These are phyloP conservation scores for Octomys mimax DNA, from an alignment of 2,797 vertebrate species.

Conservation along the genomic window DNA sequence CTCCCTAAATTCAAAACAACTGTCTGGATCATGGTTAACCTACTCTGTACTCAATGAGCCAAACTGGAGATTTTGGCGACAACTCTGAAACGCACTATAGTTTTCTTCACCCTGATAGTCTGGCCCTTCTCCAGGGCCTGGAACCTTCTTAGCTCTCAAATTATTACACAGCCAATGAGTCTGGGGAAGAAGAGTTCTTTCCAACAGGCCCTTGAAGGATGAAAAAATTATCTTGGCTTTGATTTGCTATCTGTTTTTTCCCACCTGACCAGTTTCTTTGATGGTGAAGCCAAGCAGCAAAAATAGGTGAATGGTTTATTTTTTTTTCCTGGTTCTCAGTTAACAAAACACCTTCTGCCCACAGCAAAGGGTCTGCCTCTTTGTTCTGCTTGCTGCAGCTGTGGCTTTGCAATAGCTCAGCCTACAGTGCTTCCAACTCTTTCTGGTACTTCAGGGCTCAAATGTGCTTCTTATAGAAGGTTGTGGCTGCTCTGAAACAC, in stretches of 20 bases:
- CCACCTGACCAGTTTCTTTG: neutral
- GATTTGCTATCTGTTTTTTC: neutral
- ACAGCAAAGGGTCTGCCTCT: neutral
- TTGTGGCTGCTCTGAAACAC: neutral
- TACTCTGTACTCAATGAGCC: no score
- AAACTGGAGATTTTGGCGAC: neutral
- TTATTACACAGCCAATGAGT: no score
- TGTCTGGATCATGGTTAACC: neutral
- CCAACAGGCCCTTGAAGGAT: neutral
- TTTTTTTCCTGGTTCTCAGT: neutral
- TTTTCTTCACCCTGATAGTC: rapidly evolving
- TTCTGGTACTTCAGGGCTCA: neutral
- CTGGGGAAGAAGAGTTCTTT: neutral
- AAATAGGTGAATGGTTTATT: neutral
- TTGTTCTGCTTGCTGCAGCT: neutral
- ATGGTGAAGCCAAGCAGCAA: neutral
- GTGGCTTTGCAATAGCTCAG: neutral
- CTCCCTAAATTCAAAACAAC: neutral
- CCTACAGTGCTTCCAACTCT: neutral
- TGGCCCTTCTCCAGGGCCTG: neutral
- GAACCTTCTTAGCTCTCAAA: neutral
- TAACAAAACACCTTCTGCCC: neutral
- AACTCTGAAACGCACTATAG: rapidly evolving
- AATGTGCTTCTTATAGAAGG: neutral
- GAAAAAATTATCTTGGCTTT: neutral